phyloP scores from a whole-genome alignment of 2,113 vertebrate genomes.

The Paraplagusia blochii region DNA sequence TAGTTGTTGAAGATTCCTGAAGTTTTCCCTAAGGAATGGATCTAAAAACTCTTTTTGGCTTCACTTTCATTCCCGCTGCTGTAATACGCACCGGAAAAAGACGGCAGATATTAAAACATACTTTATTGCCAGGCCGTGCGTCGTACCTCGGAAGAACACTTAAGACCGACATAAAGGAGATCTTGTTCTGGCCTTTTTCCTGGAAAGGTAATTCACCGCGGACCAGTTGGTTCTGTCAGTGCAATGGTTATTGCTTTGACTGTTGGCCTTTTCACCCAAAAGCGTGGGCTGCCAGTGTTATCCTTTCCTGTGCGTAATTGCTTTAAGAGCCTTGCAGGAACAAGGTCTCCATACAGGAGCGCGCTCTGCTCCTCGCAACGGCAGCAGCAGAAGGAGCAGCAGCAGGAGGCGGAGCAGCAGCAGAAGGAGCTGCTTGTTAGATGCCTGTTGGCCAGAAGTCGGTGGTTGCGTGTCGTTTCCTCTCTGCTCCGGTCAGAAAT shows the following conservation, averaged over 20 bases:
- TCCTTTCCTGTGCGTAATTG: conserved; percentile 66
- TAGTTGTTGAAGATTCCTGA: too few relatives aligned
- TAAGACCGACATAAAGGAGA: not conserved
- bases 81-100: too few relatives aligned
- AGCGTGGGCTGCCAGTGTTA: conserved; percentile 56
- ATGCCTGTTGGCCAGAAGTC: conserved; percentile 37
- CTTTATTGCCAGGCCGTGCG: not conserved
- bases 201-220: conserved; percentile 45
- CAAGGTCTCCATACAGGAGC: conserved; percentile 38
- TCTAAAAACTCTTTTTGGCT: too few relatives aligned
- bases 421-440: conserved; percentile 37
- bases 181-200: conserved; percentile 12
- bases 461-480: conserved; percentile 54
- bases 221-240: conserved; percentile 36
- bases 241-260: conserved; percentile 21
- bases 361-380: conserved; percentile 13
- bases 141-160: not conserved
- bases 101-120: not conserved
- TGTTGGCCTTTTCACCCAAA: conserved; percentile 48
- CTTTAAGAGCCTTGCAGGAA: conserved; percentile 52
- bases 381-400: conserved; percentile 32
- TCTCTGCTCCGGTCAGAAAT: conserved; percentile 66
- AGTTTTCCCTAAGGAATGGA: too few relatives aligned
- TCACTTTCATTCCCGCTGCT: too few relatives aligned
- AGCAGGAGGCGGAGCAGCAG: conserved; percentile 25